Evolutionary conservation across 2,113 vertebrate genomes (phyloP).

Genomic region (Sylvia atricapilla): DNA sequence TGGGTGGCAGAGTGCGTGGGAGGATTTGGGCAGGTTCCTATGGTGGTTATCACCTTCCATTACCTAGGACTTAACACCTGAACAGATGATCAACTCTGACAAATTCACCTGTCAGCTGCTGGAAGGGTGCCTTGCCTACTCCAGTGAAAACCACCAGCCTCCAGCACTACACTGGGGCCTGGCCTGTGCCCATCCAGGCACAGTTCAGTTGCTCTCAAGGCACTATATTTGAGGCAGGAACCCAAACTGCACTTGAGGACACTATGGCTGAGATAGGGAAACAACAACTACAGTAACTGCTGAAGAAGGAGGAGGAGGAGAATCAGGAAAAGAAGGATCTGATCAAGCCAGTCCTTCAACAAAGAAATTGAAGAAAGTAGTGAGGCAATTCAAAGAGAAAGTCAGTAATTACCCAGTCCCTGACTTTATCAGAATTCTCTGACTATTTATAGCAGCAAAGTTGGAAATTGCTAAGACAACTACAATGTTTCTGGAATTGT

Average conservation of each 20-base stretch:
- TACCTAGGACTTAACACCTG: not conserved
- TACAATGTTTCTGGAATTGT: not conserved
- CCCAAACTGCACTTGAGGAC: not conserved
- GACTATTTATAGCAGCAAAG: not conserved
- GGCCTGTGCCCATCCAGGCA: not conserved
- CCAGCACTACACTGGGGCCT: not conserved
- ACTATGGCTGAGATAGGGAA: not conserved
- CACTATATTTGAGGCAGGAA: not conserved
- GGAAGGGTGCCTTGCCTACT: not conserved
- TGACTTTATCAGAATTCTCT: not conserved
- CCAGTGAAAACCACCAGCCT: not conserved
- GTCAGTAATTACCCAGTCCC: not conserved
- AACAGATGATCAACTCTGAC: not conserved
- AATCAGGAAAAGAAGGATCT: not conserved
- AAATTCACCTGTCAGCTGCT: not conserved
- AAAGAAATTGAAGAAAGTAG: not conserved
- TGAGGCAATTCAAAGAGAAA: not conserved
- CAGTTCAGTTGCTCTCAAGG: not conserved
- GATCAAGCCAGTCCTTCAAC: not conserved
- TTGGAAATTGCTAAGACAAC: not conserved
- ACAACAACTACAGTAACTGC: not conserved
- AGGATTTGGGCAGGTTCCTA: not conserved
- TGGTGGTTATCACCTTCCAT: not conserved
- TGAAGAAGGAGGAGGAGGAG: not conserved
- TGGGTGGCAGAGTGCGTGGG: not conserved